Conservation (phyloP, 53 echinoderm and acorn worm species). For the Zoroaster sp. region DNA sequence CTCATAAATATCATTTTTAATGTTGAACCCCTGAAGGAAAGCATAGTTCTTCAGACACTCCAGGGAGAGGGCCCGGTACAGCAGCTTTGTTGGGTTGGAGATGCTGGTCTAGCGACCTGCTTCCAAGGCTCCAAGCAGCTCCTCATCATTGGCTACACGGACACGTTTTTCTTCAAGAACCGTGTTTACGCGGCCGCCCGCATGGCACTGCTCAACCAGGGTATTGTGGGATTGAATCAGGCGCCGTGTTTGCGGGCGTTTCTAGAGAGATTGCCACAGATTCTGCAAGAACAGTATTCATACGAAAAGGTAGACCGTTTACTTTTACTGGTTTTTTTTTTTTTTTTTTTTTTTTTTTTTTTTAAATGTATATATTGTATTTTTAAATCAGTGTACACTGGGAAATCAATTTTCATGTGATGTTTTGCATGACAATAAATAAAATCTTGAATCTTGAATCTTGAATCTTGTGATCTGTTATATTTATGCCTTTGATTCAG, state of each 20-base stretch:
- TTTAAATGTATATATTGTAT: no score
- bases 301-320: constrained; percentile 81
- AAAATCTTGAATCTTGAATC: no score
- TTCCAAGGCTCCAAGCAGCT: constrained; percentile 75
- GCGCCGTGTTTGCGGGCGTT: constrained; percentile 88
- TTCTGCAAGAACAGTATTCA: constrained; percentile 92
- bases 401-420: no score
- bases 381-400: no score
- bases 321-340: no score
- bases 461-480: no score
- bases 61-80: constrained; percentile 73
- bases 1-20: neutral
- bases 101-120: constrained; percentile 64
- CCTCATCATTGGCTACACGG: constrained; percentile 65
- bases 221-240: constrained; percentile 93
- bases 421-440: no score
- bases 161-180: constrained; percentile 75
- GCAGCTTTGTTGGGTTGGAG: constrained; percentile 82
- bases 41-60: constrained; percentile 77
- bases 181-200: constrained; percentile 83
- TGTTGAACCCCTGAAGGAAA: constrained; percentile 55
- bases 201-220: constrained; percentile 81
- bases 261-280: constrained; percentile 87
- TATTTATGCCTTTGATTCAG: no score
- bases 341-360: no score